Evolutionary conservation across 2,113 vertebrate species (phyloP), one percentile per base, ranked within the genome.

Genomic region (Erinaceus europaeus): DNA sequence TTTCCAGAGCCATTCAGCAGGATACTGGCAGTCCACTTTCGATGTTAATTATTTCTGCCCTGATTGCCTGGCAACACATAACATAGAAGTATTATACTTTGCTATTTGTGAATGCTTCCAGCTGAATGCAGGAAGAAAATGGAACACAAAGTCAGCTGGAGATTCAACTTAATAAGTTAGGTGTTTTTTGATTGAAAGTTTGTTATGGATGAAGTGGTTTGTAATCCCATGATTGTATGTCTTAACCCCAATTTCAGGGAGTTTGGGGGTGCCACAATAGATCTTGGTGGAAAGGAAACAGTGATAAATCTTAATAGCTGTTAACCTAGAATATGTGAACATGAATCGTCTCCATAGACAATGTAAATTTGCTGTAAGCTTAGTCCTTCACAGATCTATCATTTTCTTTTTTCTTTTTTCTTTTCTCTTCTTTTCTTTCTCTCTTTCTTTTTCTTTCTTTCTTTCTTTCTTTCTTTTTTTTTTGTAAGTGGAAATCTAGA

Each of bases 1-100:
- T 94, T 96, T 97, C 97, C 96, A 97, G 94, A 96, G 96, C 95
- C 93, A 95, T 97, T 96, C 97, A 96, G 96, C 95, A 93, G 97
- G 96, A 97, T 96, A 96, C 96, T 97, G 96, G 96, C 96, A 97
- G 96, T 94, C 96, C 94, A 95, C 96, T 97, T 96, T 96, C 93
- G 78, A 46, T 95, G 96, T 96, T 97, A 96, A 97, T 97, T 97
- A 96, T 97, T 96, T 97, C 96, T 96, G 94, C 97, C 95, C 97
- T 94, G 96, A 97, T 96, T 97, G 97, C 97, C 94, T 97, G 97
- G 96, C 96, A 96, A 96, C 97, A 94, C 94, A 93, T 94, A 94
- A 92, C 96, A 94, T 83, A 93, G 91, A 96, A 96, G 92, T 89
- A 95, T 97, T 95, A 93, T 95, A 92, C 96, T 96, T 96, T 90